A percentile compares a stretch with the other conserved stretches of the same genome.
phyloP scores from a whole-genome alignment of 2,113 vertebrate species.

The Corvus moneduloides region DNA sequence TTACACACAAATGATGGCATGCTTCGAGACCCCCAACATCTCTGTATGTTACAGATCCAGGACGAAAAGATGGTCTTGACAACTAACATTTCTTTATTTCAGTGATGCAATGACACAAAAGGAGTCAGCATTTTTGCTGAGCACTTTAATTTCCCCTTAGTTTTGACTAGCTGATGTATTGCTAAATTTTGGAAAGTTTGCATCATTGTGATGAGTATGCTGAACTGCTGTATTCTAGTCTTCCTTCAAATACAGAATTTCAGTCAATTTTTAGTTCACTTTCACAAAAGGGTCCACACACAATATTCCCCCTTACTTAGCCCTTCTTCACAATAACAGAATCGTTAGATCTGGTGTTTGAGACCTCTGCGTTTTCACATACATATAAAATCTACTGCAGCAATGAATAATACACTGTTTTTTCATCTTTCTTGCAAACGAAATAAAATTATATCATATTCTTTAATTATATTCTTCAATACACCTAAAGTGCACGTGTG shows the following conservation, averaged over 20 bases:
- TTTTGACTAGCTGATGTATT: background rate
- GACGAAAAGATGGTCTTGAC: background rate
- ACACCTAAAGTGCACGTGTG: background rate
- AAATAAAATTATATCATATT: background rate
- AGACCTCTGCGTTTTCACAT: background rate
- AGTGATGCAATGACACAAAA: background rate
- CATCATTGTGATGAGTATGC: background rate
- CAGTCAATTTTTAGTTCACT: background rate
- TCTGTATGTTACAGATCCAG: background rate
- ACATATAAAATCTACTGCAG: too few relatives aligned
- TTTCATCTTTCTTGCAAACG: background rate
- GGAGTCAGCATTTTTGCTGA: background rate
- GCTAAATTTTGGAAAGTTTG: background rate
- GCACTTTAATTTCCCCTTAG: background rate
- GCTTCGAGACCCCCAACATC: background rate
- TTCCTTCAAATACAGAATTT: background rate
- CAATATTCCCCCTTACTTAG: background rate
- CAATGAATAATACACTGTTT: background rate
- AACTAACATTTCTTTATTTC: background rate
- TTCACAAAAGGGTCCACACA: background rate
- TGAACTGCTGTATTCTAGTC: background rate
- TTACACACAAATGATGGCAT: background rate
- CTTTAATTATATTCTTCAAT: background rate
- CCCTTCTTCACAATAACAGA: background rate
- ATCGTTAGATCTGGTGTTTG: background rate